Percentiles rank a stretch among this genome's conserved stretches.
These are phyloP conservation scores for Oegoconia quadripuncta DNA, from an alignment of 2,888 invertebrate species.

Conservation along the genomic window DNA sequence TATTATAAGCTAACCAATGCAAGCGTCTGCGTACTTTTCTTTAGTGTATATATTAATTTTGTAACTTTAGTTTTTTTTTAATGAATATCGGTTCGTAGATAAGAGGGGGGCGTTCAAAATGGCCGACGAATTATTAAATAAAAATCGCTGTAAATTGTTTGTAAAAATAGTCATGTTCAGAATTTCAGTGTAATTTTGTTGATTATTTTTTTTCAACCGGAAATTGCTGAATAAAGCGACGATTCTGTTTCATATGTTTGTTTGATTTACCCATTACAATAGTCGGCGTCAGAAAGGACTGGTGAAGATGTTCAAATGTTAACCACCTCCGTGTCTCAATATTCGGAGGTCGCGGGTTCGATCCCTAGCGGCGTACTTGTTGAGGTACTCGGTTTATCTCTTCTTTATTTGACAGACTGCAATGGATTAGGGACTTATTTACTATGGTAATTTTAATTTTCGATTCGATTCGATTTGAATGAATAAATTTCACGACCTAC, in stretches of 20 bases:
- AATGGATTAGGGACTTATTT: too few species aligned
- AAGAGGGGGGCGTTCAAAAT: constrained; percentile 37
- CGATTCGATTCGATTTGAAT: too few species aligned
- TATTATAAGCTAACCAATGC: constrained; percentile 35
- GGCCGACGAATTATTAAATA: constrained; percentile 32
- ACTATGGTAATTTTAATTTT: too few species aligned
- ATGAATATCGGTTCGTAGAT: constrained; percentile 15
- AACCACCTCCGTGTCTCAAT: too few species aligned
- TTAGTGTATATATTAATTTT: constrained; percentile 60
- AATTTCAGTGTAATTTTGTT: constrained; percentile 75
- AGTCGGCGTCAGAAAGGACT: too few species aligned
- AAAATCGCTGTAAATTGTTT: constrained; percentile 73
- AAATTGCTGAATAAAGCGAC: constrained; percentile 76
- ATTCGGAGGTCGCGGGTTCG: too few species aligned
- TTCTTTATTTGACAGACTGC: too few species aligned
- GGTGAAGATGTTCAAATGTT: too few species aligned
- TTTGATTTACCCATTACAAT: constrained; percentile 46
- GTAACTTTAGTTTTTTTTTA: constrained; percentile 37
- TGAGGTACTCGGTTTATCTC: too few species aligned
- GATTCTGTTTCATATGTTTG: constrained; percentile 64
- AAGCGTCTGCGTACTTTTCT: constrained; percentile 34
- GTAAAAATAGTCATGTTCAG: constrained; percentile 75
- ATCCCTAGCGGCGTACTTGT: too few species aligned
- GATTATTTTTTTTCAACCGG: constrained; percentile 73
- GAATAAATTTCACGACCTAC: too few species aligned